Conservation (phyloP, 1,140 invertebrate genomes). For the Drosophila kikkawai region DNA sequence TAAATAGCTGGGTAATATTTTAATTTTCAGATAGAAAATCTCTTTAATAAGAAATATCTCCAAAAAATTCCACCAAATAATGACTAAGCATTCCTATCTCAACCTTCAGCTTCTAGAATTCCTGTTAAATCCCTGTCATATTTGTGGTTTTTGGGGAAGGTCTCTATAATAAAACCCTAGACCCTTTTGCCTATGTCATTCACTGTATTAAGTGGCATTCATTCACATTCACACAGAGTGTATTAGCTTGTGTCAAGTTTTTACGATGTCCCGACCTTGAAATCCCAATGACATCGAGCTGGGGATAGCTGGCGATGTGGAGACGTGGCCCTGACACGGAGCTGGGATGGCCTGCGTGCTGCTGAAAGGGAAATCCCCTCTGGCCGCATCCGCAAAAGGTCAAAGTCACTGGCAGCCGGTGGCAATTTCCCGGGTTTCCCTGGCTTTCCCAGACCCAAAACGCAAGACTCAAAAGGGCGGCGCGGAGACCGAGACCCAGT, state of each 20-base stretch:
- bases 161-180: background rate
- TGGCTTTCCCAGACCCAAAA: slow-evolving; percentile 5
- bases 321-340: slow-evolving; percentile 22
- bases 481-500: slow-evolving; percentile 23
- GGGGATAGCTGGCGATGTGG: slow-evolving; percentile 4
- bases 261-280: slow-evolving; percentile 68
- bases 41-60: background rate
- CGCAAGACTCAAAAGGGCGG: slow-evolving; percentile 18
- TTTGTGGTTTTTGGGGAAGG: background rate
- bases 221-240: slow-evolving; percentile 17
- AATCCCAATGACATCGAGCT: slow-evolving; percentile 30
- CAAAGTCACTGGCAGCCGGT: slow-evolving; percentile 56
- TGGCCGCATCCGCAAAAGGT: slow-evolving; percentile 47
- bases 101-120: background rate
- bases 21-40: background rate
- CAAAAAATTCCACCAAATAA: background rate
- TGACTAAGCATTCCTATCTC: too few relatives aligned
- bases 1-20: background rate
- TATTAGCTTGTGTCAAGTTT: slow-evolving; percentile 55
- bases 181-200: background rate
- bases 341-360: slow-evolving; percentile 48
- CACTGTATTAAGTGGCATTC: slow-evolving; percentile 14
- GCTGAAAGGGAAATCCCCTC: slow-evolving; percentile 50
- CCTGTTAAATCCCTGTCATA: too few relatives aligned
- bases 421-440: slow-evolving; percentile 37